Base-by-base conservation (phyloP, 2,113 vertebrate species). In the Hemiprocne comata region DNA sequence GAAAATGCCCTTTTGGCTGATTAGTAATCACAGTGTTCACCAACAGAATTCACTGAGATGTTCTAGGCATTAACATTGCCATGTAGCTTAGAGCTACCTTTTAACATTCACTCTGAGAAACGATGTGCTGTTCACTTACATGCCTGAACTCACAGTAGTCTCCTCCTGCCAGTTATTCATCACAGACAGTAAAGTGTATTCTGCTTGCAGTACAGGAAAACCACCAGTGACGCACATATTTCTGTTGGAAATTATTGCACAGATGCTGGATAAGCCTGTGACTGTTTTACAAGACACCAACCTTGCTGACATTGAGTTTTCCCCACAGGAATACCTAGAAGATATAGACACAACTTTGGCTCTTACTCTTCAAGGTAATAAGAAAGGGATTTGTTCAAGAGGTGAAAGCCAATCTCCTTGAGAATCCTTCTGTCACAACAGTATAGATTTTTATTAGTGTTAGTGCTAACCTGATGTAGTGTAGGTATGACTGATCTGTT, bases 371-470 rank as follows among this genome's bases (percentile, higher is more conserved):
- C 53, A 46, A 85, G 65, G 17, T 77, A 81, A 69, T 89, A 92
- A 58, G 85, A 78, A 78, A 75, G 44, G 57, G 66, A 69, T 71
- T 77, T 93, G 48, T 86, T 88, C 85, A 81, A 75, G 33, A 85
- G 83, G 65, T 78, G 90, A 88, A 80, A 89, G 79, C 36, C 80
- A 71, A 67, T 93, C 85, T 93, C 83, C 93, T 93, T 94, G 70
- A 87, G 88, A 95, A 87, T 89, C 73, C 33, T 65, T 69, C 75
- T 90, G 76, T 79, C 94, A 95, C 65, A 94, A 54, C 23, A 50
- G 54, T 54, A 93, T 96, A 92, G 53, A 84, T 93, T 96, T 86
- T 96, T 95, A 96, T 90, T 88, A 88, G 73, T 65, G 28, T 61
- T 96, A 64, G 76, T 77, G 61, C 73, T 89, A 87, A 54, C 66